Evolutionary conservation across 2,888 invertebrate genomes (phyloP).

Genomic region (Imbricaverruca yamaguchii): DNA sequence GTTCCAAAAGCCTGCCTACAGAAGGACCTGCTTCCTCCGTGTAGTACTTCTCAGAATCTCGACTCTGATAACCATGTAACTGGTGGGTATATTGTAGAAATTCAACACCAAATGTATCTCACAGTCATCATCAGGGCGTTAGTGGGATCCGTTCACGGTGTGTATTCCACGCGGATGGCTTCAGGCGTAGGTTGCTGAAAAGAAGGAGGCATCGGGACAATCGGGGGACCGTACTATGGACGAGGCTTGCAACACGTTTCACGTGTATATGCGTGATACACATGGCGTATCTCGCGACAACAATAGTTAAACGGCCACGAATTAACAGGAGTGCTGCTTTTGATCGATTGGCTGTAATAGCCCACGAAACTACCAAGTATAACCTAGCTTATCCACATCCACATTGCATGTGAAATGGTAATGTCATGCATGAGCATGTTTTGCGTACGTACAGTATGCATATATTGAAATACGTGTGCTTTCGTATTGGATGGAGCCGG

Average conservation of each 20-base stretch:
- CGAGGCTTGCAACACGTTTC: background rate
- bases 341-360: background rate
- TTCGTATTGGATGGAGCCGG: background rate
- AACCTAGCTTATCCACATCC: background rate
- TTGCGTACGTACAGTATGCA: background rate
- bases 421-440: background rate
- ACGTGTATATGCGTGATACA: background rate
- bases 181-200: background rate
- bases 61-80: background rate
- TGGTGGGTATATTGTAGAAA: slow-evolving; percentile 21
- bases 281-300: background rate
- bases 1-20: too few species aligned
- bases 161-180: background rate
- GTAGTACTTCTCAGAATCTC: too few species aligned
- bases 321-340: background rate
- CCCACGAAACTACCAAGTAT: too few species aligned
- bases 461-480: background rate
- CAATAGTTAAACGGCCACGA: background rate
- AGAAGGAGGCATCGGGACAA: background rate
- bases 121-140: background rate
- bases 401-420: background rate
- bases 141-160: background rate
- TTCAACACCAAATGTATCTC: slow-evolving; percentile 2
- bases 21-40: too few species aligned
- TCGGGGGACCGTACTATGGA: background rate